Conservation (phyloP, 2,113 vertebrate species). For the Orientallactaga bullata region DNA sequence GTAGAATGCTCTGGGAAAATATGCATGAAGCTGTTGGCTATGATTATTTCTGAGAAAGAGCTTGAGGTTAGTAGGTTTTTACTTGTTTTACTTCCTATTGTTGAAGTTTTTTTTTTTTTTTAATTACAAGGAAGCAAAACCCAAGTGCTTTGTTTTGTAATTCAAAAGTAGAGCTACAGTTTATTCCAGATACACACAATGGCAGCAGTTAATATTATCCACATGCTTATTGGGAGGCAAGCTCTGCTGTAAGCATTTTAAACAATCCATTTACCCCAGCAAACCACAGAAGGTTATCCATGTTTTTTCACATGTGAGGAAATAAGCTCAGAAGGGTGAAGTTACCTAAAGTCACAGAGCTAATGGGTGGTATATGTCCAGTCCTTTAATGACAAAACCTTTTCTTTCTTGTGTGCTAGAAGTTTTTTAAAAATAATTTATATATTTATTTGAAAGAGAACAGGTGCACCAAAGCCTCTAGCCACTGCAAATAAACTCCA, state of each 20-base stretch:
- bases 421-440: not conserved
- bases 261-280: not conserved
- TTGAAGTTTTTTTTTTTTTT: not conserved
- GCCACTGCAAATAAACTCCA: too few relatives aligned
- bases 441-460: not conserved
- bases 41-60: not conserved
- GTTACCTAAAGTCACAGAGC: not conserved
- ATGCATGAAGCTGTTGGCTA: not conserved
- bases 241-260: not conserved
- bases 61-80: not conserved
- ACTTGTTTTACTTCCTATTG: not conserved
- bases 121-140: not conserved
- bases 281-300: not conserved
- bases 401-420: too few relatives aligned
- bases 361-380: not conserved
- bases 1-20: not conserved
- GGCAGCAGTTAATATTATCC: not conserved
- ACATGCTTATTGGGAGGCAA: not conserved
- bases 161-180: not conserved
- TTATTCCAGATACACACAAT: accelerated
- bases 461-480: too few relatives aligned
- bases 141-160: slow-evolving; percentile 23
- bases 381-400: not conserved
- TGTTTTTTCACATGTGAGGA: not conserved
- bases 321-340: not conserved